phyloP scores from a whole-genome alignment of 2,797 vertebrate genomes.

The Dermochelys coriacea region DNA sequence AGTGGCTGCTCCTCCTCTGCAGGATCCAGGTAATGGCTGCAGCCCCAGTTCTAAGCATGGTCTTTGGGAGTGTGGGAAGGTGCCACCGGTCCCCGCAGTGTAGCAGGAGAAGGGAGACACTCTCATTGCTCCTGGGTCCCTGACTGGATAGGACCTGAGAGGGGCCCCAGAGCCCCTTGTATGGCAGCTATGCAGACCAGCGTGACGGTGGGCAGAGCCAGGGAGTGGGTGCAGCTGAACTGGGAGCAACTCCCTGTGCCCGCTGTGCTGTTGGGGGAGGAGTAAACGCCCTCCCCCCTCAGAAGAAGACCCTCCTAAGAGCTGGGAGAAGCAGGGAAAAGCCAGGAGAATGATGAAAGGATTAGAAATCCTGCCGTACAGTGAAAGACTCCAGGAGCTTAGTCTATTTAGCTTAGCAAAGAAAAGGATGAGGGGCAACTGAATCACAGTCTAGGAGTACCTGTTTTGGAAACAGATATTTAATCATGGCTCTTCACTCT shows the following conservation, averaged over 20 bases:
- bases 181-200: not conserved
- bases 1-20: not conserved
- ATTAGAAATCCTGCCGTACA: not conserved
- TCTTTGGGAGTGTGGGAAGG: not conserved
- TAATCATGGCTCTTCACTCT: not conserved
- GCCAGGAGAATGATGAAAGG: not conserved
- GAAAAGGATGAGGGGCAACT: not conserved
- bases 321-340: not conserved
- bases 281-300: not conserved
- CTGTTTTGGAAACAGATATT: not conserved
- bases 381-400: not conserved
- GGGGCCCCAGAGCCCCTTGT: not conserved
- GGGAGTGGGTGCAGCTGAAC: not conserved
- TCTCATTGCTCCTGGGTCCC: not conserved
- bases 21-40: not conserved
- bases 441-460: not conserved
- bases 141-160: not conserved
- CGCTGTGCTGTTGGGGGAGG: not conserved
- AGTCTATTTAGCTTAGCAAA: not conserved
- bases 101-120: not conserved
- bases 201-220: not conserved
- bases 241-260: not conserved
- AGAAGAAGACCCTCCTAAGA: not conserved
- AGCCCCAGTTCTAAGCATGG: not conserved
- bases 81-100: not conserved